Conservation (phyloP, 1,140 invertebrate genomes). For the Idris sp. region DNA sequence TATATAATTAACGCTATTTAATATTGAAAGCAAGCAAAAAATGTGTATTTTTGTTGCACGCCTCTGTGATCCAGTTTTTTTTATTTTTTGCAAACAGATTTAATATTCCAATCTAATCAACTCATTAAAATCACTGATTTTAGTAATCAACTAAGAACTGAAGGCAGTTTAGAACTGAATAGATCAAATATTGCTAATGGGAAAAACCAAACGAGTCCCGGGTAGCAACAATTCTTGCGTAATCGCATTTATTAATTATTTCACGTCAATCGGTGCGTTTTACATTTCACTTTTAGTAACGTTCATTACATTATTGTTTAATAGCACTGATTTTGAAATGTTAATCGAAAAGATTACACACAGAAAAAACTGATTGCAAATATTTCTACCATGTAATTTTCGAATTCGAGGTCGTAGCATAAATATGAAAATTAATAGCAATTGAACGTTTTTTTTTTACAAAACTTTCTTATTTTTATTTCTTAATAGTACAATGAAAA, state of each 20-base stretch:
- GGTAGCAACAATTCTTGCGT: too few relatives aligned
- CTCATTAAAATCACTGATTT: constrained; percentile 24
- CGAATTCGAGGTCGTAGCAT: constrained; percentile 38
- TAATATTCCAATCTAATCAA: constrained; percentile 10
- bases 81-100: constrained; percentile 1
- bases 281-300: constrained; percentile 3
- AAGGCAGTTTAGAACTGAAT: constrained; percentile 24
- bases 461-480: too few relatives aligned
- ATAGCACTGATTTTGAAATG: constrained; percentile 14
- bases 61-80: constrained; percentile 20
- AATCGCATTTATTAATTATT: constrained; percentile 38
- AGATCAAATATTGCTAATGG: too few relatives aligned
- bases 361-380: constrained; percentile 29
- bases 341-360: constrained; percentile 28
- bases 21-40: too few relatives aligned
- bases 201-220: constrained; percentile 14
- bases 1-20: too few relatives aligned
- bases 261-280: constrained; percentile 6
- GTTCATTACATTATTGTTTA: constrained; percentile 8
- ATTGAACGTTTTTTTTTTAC: too few relatives aligned
- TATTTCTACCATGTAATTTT: constrained; percentile 31
- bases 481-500: too few relatives aligned
- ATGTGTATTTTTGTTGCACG: constrained; percentile 11
- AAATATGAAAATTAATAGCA: too few relatives aligned
- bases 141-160: background rate